phyloP scores from a whole-genome alignment of 2,113 vertebrate species.

The Spizaetus ornatus region DNA sequence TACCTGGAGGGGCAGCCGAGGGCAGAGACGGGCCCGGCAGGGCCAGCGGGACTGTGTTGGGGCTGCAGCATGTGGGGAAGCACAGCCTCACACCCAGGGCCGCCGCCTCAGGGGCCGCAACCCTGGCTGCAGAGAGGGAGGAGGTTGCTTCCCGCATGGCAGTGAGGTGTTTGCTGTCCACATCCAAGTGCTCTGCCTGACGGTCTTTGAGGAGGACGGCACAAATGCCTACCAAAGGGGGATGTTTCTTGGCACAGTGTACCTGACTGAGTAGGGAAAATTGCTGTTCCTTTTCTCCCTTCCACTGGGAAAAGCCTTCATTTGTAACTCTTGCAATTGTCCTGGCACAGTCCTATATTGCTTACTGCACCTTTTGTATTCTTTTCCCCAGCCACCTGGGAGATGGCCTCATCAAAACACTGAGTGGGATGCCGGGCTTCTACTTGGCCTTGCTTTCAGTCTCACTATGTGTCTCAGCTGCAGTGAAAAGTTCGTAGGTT shows the following conservation, averaged over 20 bases:
- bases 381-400: not conserved
- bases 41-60: not conserved
- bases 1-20: not conserved
- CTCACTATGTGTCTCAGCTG: not conserved
- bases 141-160: accelerated
- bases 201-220: not conserved
- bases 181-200: not conserved
- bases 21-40: not conserved
- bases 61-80: not conserved
- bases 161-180: not conserved
- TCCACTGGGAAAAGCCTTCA: not conserved
- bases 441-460: not conserved
- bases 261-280: not conserved
- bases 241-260: not conserved
- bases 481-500: not conserved
- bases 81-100: not conserved
- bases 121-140: not conserved
- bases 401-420: not conserved
- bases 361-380: not conserved
- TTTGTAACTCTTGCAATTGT: not conserved
- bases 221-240: not conserved
- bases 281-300: not conserved
- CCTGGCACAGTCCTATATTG: not conserved
- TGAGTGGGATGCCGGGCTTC: not conserved
- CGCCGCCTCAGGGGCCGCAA: not conserved